Evolutionary conservation across 2,113 vertebrate genomes (phyloP).

Genomic region (Caloenas nicobarica): DNA sequence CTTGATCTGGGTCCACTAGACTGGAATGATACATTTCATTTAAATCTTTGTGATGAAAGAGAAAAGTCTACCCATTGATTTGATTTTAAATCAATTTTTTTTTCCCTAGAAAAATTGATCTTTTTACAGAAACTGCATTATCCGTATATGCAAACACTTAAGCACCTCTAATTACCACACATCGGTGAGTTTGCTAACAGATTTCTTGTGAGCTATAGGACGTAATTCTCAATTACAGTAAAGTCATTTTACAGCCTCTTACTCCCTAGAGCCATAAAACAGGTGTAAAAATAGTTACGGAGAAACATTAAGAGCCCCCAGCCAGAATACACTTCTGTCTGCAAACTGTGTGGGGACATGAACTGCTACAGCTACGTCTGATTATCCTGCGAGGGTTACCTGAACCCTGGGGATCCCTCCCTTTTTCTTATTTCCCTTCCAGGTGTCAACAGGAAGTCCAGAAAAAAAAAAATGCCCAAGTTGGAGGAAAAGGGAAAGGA

Average conservation of each 20-base stretch:
- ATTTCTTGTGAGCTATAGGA: background rate
- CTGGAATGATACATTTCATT: background rate
- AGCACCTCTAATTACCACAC: background rate
- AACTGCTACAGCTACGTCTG: background rate
- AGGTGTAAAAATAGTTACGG: background rate
- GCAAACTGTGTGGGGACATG: background rate
- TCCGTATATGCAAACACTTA: background rate
- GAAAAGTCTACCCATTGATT: background rate
- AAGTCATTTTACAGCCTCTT: background rate
- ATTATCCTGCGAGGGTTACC: background rate
- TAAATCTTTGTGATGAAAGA: background rate
- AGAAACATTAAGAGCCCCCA: background rate
- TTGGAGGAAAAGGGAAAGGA: background rate
- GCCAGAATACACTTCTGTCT: background rate
- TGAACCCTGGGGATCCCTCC: accelerated
- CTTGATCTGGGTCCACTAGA: background rate
- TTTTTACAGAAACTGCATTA: background rate
- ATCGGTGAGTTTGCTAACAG: background rate
- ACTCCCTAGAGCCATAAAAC: background rate
- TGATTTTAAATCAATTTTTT: background rate
- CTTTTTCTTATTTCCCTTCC: background rate
- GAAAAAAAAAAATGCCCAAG: background rate
- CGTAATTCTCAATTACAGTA: background rate
- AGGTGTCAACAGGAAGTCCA: background rate
- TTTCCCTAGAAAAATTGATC: background rate